Evolutionary conservation across 1,140 invertebrate genomes (phyloP).

Genomic region (Metopolophium dirhodum): DNA sequence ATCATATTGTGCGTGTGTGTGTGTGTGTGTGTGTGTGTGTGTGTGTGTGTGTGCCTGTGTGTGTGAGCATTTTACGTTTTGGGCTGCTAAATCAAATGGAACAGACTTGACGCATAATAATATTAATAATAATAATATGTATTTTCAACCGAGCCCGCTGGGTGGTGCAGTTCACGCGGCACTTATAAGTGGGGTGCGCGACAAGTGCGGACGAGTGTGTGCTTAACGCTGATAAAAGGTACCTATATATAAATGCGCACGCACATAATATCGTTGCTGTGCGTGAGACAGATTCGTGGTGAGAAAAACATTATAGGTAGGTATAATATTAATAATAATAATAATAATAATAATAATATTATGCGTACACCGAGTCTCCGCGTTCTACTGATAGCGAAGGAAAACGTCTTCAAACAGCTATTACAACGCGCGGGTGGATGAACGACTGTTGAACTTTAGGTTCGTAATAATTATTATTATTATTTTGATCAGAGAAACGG

Average conservation of each 20-base stretch:
- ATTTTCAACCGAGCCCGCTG: neutral
- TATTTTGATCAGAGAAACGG: neutral
- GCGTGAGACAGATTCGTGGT: neutral
- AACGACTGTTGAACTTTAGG: neutral
- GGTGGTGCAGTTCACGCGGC: neutral
- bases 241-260: neutral
- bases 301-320: neutral
- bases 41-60: no score
- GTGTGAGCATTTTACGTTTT: neutral
- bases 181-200: neutral
- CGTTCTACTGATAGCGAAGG: neutral
- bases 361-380: neutral
- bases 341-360: no score
- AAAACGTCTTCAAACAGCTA: neutral
- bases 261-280: neutral
- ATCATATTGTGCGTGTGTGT: no score
- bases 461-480: neutral
- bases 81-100: neutral
- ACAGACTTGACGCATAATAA: neutral
- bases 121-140: neutral
- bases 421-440: no score
- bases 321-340: neutral
- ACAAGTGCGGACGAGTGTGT: neutral
- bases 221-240: constrained; percentile 9
- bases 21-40: no score